Evolutionary conservation across 2,797 vertebrate genomes (phyloP), one percentile per base, ranked within the genome.

Genomic region (Sebastes iracundus): DNA sequence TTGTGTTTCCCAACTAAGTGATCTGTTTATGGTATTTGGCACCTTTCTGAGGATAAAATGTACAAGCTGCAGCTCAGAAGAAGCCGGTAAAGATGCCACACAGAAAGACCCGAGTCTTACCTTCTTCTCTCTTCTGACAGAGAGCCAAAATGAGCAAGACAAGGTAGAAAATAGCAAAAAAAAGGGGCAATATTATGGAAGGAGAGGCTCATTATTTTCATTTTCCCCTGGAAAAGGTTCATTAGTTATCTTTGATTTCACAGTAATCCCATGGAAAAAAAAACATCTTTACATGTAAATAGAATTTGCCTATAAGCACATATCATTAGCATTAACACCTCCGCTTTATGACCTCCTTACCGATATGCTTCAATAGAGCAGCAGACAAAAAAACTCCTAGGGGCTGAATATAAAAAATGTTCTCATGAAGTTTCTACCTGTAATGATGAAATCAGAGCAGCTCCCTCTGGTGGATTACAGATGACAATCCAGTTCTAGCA

Each of bases 391-490:
- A 49, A 18, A 14, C 33, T 35, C 27, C 49, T n/a, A 32, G 18
- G 7, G 20, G 38, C 23, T 74, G 13, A 72, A 61, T 23, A 46
- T 22, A 32, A 66, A 66, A 22, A 32, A 42, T 3, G 18, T 65
- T 49, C 18, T 33, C 12, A 30, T 68, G 27, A 76, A 32, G 14
- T 69, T 32, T 76, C 28, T 22, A 71, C 30, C 22, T 82, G 64
- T 49, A 42, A 53, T 71, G 56, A 77, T 78, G 30, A 67, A 77
- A 81, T 81, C 64, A 78, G 65, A 18, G 58, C 71, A 71, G 86
- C 88, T 74, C 86, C 89, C 84, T 85, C 90, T 93, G 76, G 72
- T 90, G 89, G 90, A 89, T 22, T 7, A 69, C 18, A 76, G 23
- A 79, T 18, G 52, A 56, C 20, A 61, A 52, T 52, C 72, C 16